Evolutionary conservation across 2,113 vertebrate genomes (phyloP), one percentile per base, ranked within the genome.

Genomic region (Reinhardtius hippoglossoides): DNA sequence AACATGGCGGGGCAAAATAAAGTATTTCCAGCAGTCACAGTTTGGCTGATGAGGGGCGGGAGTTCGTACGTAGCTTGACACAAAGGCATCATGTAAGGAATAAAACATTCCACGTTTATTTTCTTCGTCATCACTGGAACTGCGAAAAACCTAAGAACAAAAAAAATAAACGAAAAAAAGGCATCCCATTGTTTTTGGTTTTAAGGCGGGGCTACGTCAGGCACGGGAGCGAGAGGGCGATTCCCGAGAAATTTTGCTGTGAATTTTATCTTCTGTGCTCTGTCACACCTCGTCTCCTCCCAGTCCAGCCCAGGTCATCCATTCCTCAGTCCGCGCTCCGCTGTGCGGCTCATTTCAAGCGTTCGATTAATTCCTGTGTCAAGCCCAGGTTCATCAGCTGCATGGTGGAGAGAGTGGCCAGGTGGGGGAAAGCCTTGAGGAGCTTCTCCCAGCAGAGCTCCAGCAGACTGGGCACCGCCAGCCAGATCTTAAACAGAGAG

Each of bases 361-460:
- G 93, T 87, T 99, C 97, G 4, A 98, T 93, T 14, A 99, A 96
- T 94, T 96, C 97, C 94, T 98, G 96, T 27, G 97, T 97, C 84
- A 99, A 96, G 91, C 97, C 98, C 9, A 99, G 94, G 94, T 98
- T 96, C 80, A 98, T 94, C 74, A 99, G 96, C 92, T 98, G 96
- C 76, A 94, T 87, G 76, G 95, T 90, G 75, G 96, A 92, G 48
- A 99, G 95, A 14, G 91, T 91, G 55, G 96, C 91, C 48, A 99
- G 83, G 26, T 96, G 96, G 16, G 98, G 97, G 90, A 97, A 98
- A 54, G 91, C 94, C 6, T 91, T 94, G 16, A 98, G 95, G 3
- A 99, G 96, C 88, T 95, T 96, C 91, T 99, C 97, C 98, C 98
- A 99, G 0, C 96, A 97, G 61, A 99, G 95, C 95, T 99, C 98